Percentiles rank a stretch among this genome's conserved stretches.
Evolutionary conservation across 2,797 vertebrate genomes (phyloP).

Genomic region (Cyclopterus lumpus): DNA sequence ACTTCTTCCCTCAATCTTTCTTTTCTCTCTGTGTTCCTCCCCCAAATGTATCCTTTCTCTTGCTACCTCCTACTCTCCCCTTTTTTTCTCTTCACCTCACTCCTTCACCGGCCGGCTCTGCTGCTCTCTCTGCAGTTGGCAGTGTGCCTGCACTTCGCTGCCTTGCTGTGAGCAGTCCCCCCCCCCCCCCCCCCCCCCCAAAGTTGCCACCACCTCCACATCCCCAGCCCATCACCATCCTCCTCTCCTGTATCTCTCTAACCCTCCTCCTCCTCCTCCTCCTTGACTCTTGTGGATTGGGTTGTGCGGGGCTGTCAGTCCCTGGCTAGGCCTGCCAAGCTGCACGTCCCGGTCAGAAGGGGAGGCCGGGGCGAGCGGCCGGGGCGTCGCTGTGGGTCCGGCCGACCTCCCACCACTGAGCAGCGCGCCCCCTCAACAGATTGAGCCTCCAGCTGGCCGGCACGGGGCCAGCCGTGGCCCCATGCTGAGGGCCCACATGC

Average conservation of each 20-base stretch:
- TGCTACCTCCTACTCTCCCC: neutral
- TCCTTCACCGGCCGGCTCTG: neutral
- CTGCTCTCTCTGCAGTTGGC: slow-evolving; percentile 55
- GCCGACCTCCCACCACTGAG: slow-evolving; percentile 71
- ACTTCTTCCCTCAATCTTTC: neutral
- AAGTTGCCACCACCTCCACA: slow-evolving; percentile 47
- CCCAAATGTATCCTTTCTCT: neutral
- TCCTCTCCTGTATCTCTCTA: slow-evolving; percentile 28
- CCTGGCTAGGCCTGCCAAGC: slow-evolving; percentile 77
- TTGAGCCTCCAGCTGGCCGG: slow-evolving; percentile 86
- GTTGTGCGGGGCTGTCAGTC: slow-evolving; percentile 74
- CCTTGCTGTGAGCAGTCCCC: slow-evolving; percentile 59
- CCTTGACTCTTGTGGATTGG: slow-evolving; percentile 54
- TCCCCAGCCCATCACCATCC: slow-evolving; percentile 20
- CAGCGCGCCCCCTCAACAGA: slow-evolving; percentile 81
- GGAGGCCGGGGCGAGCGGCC: slow-evolving; percentile 77
- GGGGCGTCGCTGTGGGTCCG: slow-evolving; percentile 70
- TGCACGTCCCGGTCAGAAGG: slow-evolving; percentile 68
- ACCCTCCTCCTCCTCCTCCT: slow-evolving; percentile 25
- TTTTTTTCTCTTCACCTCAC: neutral
- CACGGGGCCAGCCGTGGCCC: slow-evolving; percentile 73
- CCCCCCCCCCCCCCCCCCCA: slow-evolving; percentile 35
- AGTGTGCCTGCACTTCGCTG: slow-evolving; percentile 64
- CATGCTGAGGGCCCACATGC: slow-evolving; percentile 85
- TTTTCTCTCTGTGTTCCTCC: neutral